These are phyloP conservation scores for Danaus melanippus DNA, from an alignment of 1,140 invertebrate species.

Conservation along the genomic window DNA sequence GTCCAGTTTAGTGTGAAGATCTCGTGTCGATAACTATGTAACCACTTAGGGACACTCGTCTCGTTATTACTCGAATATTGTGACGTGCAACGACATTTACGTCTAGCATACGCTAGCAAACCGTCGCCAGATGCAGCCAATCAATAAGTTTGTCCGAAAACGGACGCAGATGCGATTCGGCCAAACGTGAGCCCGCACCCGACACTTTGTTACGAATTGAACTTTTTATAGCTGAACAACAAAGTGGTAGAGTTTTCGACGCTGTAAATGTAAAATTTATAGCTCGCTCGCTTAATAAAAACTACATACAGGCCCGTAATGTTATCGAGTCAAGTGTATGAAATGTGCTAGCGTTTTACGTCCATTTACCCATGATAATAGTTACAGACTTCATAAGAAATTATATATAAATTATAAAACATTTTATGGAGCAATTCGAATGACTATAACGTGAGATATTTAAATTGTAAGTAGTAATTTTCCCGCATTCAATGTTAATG, in stretches of 20 bases:
- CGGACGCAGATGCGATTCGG: conserved; percentile 47
- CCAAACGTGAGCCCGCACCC: conserved; percentile 29
- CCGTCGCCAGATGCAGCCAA: conserved; percentile 51
- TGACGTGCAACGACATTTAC: conserved; percentile 36
- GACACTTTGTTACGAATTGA: conserved; percentile 49
- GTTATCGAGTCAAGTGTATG: conserved; percentile 29
- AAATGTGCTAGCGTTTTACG: conserved; percentile 36
- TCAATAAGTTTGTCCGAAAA: conserved; percentile 45
- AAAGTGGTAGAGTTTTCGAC: conserved; percentile 50
- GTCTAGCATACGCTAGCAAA: conserved; percentile 29
- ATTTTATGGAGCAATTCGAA: conserved; percentile 13
- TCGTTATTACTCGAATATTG: conserved; percentile 35
- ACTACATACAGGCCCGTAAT: conserved; percentile 35
- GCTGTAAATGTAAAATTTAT: conserved; percentile 56
- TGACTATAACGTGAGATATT: neutral
- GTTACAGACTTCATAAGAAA: conserved; percentile 27
- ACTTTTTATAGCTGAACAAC: conserved; percentile 54
- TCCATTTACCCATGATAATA: conserved; percentile 32
- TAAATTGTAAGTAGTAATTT: no score
- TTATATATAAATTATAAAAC: conserved; percentile 22
- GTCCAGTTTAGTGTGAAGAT: conserved; percentile 1
- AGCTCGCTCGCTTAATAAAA: conserved; percentile 49
- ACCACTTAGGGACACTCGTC: conserved; percentile 17
- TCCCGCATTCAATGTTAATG: no score
- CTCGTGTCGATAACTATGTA: conserved; percentile 14